phyloP scores from a whole-genome alignment of 1,140 invertebrate species.

The Drosophila cardini region DNA sequence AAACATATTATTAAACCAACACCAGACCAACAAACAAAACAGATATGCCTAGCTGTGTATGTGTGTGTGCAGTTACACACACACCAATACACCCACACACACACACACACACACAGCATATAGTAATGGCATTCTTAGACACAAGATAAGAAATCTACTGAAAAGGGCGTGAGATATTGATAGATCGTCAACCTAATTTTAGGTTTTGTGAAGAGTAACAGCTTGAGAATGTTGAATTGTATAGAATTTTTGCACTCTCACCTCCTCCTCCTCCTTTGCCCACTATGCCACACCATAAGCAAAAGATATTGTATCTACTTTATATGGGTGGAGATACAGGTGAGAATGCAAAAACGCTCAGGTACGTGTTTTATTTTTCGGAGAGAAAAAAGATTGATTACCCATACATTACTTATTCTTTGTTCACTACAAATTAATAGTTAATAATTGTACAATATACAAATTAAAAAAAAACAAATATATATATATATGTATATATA shows the following conservation, averaged over 20 bases:
- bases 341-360: conserved; percentile 79
- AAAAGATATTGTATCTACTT: background rate
- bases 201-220: conserved; percentile 72
- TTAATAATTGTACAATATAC: conserved; percentile 72
- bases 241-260: conserved; percentile 76
- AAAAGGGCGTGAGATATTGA: conserved; percentile 49
- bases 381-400: conserved; percentile 88
- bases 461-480: conserved; percentile 49
- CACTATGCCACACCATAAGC: background rate
- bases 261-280: background rate
- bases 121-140: conserved; percentile 26
- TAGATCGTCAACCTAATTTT: conserved; percentile 65
- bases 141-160: conserved; percentile 20
- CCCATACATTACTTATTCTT: conserved; percentile 82
- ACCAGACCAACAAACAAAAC: conserved; percentile 29
- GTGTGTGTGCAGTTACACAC: background rate
- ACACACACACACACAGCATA: conserved; percentile 24
- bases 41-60: conserved; percentile 12
- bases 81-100: conserved; percentile 1
- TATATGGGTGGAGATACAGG: background rate
- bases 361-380: conserved; percentile 85
- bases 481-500: conserved; percentile 14
- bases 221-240: conserved; percentile 82
- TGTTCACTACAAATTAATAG: conserved; percentile 80
- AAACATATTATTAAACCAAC: conserved; percentile 27